These are phyloP conservation scores for Sanderia malayensis DNA, from an alignment of 30 jellyfish, hydroid and myxozoan species.

Conservation along the genomic window DNA sequence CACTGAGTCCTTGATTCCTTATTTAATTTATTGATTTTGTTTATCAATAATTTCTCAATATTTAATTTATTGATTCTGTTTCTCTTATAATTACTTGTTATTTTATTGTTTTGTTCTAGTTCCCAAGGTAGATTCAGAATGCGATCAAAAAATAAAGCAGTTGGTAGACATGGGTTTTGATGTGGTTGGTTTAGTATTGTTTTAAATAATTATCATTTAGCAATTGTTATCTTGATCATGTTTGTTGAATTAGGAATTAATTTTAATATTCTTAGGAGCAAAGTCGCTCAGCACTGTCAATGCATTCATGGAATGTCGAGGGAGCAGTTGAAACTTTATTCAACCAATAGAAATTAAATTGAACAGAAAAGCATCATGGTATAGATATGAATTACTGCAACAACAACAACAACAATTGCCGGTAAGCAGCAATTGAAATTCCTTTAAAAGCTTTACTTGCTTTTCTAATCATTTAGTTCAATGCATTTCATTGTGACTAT, in stretches of 20 bases:
- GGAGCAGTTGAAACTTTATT: slow-evolving; percentile 89
- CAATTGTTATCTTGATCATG: no score
- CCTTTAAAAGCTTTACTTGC: no score
- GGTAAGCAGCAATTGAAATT: no score
- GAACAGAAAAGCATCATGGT: background rate
- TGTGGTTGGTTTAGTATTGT: slow-evolving; percentile 63
- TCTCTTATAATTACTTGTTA: no score
- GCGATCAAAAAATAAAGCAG: slow-evolving; percentile 73
- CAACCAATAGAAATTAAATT: slow-evolving; percentile 21
- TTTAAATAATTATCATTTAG: no score
- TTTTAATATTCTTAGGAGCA: slow-evolving; percentile 57
- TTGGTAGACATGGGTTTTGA: slow-evolving; percentile 95
- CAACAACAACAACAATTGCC: no score
- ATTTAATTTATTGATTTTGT: background rate
- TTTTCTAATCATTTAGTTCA: no score
- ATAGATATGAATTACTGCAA: no score
- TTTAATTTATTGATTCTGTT: background rate
- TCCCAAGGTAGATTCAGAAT: slow-evolving; percentile 42
- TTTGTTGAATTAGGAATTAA: no score
- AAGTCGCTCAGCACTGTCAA: slow-evolving; percentile 89
- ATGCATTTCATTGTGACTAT: no score
- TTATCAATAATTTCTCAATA: background rate
- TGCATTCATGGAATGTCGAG: slow-evolving; percentile 85
- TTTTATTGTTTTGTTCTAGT: slow-evolving; percentile 30
- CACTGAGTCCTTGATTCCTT: no score